Evolutionary conservation across 1,140 invertebrate genomes (phyloP).

Genomic region (Lasioglossum albipes): DNA sequence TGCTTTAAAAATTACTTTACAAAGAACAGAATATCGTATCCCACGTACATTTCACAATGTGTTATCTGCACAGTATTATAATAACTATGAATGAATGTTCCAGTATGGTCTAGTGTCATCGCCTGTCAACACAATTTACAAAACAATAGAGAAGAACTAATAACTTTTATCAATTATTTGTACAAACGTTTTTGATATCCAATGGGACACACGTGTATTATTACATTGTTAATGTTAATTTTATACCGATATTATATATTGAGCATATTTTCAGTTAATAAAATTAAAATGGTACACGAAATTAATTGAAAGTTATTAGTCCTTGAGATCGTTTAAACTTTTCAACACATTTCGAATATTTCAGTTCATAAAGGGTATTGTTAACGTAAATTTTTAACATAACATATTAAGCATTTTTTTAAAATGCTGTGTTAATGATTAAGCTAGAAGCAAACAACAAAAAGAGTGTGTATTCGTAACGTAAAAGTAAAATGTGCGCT

Average conservation of each 20-base stretch:
- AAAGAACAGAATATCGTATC: conserved; percentile 46
- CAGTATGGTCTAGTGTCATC: conserved; percentile 45
- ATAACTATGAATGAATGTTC: conserved; percentile 19
- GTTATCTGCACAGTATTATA: conserved; percentile 36
- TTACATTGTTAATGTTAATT: conserved; percentile 1
- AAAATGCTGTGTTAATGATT: conserved; percentile 55
- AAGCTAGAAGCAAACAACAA: conserved; percentile 53
- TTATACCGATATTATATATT: conserved; percentile 28
- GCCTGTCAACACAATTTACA: conserved; percentile 55
- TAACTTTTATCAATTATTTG: conserved; percentile 32
- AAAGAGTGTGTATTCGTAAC: conserved; percentile 48
- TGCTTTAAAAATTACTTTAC: conserved; percentile 52
- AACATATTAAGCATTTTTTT: conserved; percentile 45
- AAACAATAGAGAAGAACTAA: conserved; percentile 47
- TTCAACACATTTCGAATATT: conserved; percentile 43
- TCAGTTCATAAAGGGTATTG: conserved; percentile 35
- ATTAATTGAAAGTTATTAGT: conserved; percentile 53
- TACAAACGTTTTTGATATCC: conserved; percentile 6
- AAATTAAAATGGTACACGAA: conserved; percentile 33
- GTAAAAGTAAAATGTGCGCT: conserved; percentile 60
- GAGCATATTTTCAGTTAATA: conserved; percentile 15
- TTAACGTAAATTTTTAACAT: conserved; percentile 50
- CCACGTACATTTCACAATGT: conserved; percentile 45
- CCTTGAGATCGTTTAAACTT: conserved; percentile 22
- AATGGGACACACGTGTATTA: background rate